A percentile compares a stretch with the other conserved stretches of the same genome.
phyloP scores from a whole-genome alignment of 2,888 invertebrate genomes.

The Andricus curvator region DNA sequence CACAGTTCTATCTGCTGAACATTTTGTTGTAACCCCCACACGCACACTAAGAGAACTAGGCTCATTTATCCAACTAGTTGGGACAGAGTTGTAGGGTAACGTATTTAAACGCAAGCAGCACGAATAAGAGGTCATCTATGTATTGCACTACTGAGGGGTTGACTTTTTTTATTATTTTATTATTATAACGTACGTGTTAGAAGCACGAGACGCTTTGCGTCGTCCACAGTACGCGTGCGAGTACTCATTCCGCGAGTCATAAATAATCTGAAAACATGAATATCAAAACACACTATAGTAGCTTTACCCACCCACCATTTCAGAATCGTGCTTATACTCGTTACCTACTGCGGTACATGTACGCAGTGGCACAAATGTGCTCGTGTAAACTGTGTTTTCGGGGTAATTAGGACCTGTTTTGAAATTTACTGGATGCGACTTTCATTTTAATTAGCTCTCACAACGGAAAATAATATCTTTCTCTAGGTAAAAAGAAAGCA shows the following conservation, averaged over 20 bases:
- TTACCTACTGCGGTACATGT: conserved; percentile 26
- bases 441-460: conserved; percentile 57
- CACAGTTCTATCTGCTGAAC: conserved; percentile 66
- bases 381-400: conserved; percentile 48
- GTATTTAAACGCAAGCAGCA: conserved; percentile 57
- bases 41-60: conserved; percentile 45
- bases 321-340: conserved; percentile 17
- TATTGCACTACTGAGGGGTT: conserved; percentile 50
- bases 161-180: conserved; percentile 46
- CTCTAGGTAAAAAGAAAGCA: neutral
- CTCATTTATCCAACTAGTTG: conserved; percentile 60
- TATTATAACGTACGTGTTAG: conserved; percentile 67
- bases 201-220: conserved; percentile 66
- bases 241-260: conserved; percentile 67
- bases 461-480: conserved; percentile 51
- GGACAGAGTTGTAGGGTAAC: conserved; percentile 47
- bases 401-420: conserved; percentile 58
- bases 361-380: conserved; percentile 8
- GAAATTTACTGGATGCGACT: conserved; percentile 52
- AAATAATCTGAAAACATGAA: conserved; percentile 72
- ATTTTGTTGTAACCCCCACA: conserved; percentile 62
- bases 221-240: conserved; percentile 65
- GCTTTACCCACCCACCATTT: conserved; percentile 45
- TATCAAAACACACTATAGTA: conserved; percentile 63
- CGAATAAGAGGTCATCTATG: conserved; percentile 55